These are phyloP conservation scores for Branchinecta lynchi DNA, from an alignment of 1,140 invertebrate species.

Conservation along the genomic window DNA sequence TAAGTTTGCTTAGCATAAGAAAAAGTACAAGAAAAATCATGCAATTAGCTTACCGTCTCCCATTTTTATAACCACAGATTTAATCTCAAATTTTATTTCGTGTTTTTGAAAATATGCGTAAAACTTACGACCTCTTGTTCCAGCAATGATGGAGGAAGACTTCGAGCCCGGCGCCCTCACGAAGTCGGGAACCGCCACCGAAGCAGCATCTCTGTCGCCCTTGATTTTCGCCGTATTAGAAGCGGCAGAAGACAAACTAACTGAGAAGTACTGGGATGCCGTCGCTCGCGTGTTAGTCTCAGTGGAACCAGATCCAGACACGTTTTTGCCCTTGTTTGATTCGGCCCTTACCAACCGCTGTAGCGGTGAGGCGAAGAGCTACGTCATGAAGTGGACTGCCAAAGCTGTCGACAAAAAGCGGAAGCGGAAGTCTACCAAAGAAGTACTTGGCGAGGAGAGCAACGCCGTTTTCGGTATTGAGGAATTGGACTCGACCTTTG, in stretches of 20 bases:
- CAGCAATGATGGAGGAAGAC: conserved; percentile 3
- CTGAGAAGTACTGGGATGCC: background rate
- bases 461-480: too few relatives aligned
- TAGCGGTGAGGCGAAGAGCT: background rate
- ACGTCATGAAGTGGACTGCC: background rate
- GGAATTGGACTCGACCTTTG: too few relatives aligned
- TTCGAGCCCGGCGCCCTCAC: background rate
- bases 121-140: too few relatives aligned
- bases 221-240: background rate
- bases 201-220: background rate
- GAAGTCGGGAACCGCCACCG: background rate
- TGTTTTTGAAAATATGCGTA: background rate
- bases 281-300: background rate
- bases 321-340: background rate
- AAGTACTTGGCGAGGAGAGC: too few relatives aligned
- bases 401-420: too few relatives aligned
- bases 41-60: too few relatives aligned
- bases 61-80: too few relatives aligned
- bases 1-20: too few relatives aligned
- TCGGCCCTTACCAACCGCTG: background rate
- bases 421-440: too few relatives aligned
- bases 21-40: too few relatives aligned
- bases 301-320: background rate
- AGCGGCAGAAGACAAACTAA: background rate
- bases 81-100: background rate